Conservation (phyloP, 2,797 vertebrate species). For the Masticophis lateralis region DNA sequence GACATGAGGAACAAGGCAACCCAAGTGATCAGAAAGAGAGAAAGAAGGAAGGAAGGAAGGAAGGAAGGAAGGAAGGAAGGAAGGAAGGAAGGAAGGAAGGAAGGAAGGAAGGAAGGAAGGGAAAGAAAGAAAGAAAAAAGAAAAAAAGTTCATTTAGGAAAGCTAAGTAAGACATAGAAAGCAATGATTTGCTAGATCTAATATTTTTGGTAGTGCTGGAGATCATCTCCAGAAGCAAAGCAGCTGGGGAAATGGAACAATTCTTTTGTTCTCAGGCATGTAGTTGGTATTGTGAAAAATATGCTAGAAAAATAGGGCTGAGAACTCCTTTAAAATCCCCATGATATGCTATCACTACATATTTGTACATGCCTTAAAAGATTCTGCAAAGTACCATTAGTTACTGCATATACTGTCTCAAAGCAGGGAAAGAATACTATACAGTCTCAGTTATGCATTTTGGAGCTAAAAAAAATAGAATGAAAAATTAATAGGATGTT, state of each 20-base stretch:
- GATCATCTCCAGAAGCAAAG: neutral
- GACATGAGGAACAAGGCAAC: neutral
- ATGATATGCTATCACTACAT: neutral
- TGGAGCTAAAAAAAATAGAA: neutral
- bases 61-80: too few species aligned
- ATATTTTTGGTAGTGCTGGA: neutral
- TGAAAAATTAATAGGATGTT: neutral
- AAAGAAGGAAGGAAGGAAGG: too few species aligned
- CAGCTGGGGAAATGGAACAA: neutral
- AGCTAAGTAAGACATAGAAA: neutral
- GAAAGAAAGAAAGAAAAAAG: neutral
- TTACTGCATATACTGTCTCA: neutral
- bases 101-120: too few species aligned
- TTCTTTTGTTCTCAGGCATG: neutral
- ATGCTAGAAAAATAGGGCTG: neutral
- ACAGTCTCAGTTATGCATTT: neutral
- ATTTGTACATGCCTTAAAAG: neutral
- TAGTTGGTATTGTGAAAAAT: neutral
- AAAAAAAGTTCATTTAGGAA: neutral
- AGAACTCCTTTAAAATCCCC: too few species aligned
- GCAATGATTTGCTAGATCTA: neutral
- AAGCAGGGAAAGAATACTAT: neutral
- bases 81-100: too few species aligned
- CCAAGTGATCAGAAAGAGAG: neutral
- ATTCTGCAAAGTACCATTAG: neutral